Evolutionary conservation across 1,140 invertebrate genomes (phyloP).

Genomic region (Conus betulinus): DNA sequence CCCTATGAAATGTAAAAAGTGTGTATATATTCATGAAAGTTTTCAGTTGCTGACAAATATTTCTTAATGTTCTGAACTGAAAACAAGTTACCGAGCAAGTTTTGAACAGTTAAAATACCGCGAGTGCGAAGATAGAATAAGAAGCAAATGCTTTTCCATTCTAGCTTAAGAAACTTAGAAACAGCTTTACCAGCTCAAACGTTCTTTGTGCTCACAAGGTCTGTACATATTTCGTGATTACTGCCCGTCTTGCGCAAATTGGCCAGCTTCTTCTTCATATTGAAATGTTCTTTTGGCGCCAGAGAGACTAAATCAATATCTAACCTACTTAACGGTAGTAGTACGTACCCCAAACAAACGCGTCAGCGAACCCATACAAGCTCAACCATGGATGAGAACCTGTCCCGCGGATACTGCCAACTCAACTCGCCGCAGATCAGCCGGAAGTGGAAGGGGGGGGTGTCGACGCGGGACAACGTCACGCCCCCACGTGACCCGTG

Average conservation of each 20-base stretch:
- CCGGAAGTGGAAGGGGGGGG: constrained; percentile 30
- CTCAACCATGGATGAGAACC: constrained; percentile 67
- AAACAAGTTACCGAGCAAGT: too few species aligned
- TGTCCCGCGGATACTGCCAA: constrained; percentile 66
- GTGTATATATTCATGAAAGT: too few species aligned
- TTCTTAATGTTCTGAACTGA: too few species aligned
- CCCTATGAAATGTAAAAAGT: neutral
- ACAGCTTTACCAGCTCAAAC: too few species aligned
- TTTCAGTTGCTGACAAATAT: too few species aligned
- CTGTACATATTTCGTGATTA: neutral
- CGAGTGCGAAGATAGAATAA: too few species aligned
- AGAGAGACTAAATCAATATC: neutral
- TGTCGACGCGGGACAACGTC: constrained; percentile 22
- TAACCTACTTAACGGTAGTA: neutral
- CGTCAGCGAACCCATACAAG: neutral
- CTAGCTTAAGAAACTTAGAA: too few species aligned
- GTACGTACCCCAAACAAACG: neutral
- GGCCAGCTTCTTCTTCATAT: neutral
- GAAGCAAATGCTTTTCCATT: too few species aligned
- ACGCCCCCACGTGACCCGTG: constrained; percentile 73
- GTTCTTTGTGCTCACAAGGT: too few species aligned
- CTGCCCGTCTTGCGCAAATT: neutral
- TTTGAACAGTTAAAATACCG: too few species aligned
- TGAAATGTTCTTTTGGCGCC: neutral
- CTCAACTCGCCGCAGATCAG: constrained; percentile 43